Conservation (phyloP, 2,888 invertebrate species). For the Lymantria monacha region DNA sequence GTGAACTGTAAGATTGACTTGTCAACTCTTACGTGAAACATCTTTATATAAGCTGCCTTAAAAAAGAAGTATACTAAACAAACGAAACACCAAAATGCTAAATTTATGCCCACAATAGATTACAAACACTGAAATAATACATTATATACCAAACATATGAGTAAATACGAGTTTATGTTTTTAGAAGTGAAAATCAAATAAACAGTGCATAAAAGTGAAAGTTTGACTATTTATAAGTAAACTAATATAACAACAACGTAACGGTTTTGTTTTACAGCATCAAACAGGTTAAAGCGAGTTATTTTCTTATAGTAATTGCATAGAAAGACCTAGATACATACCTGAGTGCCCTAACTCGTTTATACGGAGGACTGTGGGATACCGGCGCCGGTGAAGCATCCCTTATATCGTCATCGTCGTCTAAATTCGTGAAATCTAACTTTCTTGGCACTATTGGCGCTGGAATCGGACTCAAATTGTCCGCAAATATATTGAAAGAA, state of each 20-base stretch:
- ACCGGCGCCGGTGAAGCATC: constrained; percentile 55
- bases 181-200: not conserved
- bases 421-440: constrained; percentile 77
- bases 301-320: constrained; percentile 29
- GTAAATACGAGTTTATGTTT: too few relatives aligned
- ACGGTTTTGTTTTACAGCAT: not conserved
- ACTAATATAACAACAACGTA: not conserved
- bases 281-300: constrained; percentile 39
- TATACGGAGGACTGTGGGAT: constrained; percentile 80
- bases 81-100: too few relatives aligned
- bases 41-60: too few relatives aligned
- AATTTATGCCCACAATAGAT: too few relatives aligned
- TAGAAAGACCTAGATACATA: constrained; percentile 46
- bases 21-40: too few relatives aligned
- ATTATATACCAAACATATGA: too few relatives aligned
- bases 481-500: constrained; percentile 82
- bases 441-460: constrained; percentile 81
- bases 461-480: constrained; percentile 82
- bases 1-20: too few relatives aligned
- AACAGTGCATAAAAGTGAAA: constrained; percentile 15
- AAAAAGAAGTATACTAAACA: too few relatives aligned
- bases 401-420: constrained; percentile 70
- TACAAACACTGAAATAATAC: too few relatives aligned
- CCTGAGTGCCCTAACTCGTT: constrained; percentile 82
- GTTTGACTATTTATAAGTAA: constrained; percentile 7